Percentiles rank a stretch among this genome's conserved stretches.
Conservation (phyloP, 2,113 vertebrate species). For the Callorhinus ursinus region DNA sequence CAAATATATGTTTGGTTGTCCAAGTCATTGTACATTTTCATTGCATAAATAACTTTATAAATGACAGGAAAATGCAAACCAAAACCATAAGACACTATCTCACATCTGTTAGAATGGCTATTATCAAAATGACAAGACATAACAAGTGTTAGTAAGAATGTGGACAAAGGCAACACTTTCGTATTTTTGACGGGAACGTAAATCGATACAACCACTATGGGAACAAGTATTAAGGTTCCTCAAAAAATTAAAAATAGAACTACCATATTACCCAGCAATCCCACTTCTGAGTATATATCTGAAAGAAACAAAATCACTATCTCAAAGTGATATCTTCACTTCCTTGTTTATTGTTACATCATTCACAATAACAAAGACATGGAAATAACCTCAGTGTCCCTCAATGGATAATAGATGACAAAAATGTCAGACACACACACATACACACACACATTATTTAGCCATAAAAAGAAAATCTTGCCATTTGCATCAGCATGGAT, state of each 20-base stretch:
- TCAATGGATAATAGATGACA: neutral
- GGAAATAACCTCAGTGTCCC: neutral
- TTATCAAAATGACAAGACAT: neutral
- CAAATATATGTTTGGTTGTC: neutral
- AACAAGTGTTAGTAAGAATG: neutral
- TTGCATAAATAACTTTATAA: neutral
- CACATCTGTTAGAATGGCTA: neutral
- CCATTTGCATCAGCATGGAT: neutral
- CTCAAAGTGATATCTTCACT: neutral
- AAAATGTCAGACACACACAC: neutral
- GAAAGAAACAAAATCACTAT: neutral
- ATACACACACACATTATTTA: neutral
- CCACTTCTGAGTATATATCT: neutral
- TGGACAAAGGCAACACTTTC: neutral
- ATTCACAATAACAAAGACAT: neutral
- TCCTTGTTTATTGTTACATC: neutral
- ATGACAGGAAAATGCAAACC: neutral
- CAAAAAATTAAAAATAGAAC: neutral
- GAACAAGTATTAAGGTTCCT: neutral
- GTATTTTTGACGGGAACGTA: neutral
- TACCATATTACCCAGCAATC: neutral
- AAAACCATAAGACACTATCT: neutral
- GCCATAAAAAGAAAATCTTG: neutral
- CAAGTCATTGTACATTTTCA: neutral
- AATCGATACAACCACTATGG: neutral